Evolutionary conservation across 1,140 invertebrate species (phyloP).

Genomic region (Drosophila orena): DNA sequence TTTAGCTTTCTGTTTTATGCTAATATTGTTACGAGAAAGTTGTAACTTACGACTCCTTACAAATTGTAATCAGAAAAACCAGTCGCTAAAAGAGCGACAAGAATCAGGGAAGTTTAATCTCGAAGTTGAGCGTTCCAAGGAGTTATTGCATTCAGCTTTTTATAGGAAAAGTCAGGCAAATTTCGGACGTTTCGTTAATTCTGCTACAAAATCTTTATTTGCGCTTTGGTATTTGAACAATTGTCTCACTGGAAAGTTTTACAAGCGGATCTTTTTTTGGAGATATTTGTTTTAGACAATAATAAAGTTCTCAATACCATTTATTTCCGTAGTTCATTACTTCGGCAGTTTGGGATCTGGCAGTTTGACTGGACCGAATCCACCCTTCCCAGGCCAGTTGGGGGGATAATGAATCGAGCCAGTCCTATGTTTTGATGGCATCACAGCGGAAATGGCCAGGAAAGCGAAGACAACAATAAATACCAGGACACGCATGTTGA

Average conservation of each 20-base stretch:
- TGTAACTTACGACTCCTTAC: no score
- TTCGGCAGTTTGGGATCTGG: not conserved
- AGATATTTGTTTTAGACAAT: not conserved
- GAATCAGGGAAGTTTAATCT: conserved; percentile 36
- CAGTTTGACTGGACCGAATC: conserved; percentile 11
- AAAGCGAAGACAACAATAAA: conserved; percentile 1
- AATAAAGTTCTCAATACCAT: not conserved
- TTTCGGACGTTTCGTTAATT: not conserved
- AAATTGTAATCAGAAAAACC: not conserved
- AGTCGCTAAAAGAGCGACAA: conserved; percentile 32
- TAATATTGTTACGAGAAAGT: no score
- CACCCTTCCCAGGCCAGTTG: conserved; percentile 5
- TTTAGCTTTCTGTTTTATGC: no score
- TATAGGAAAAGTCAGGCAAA: conserved; percentile 17
- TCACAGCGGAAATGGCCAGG: conserved; percentile 3
- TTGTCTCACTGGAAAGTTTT: conserved; percentile 40
- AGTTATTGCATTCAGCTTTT: not conserved
- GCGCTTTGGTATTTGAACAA: conserved; percentile 32
- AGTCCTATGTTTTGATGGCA: no score
- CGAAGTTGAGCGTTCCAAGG: conserved; percentile 5
- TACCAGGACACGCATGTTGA: conserved; percentile 10
- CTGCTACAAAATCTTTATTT: conserved; percentile 29
- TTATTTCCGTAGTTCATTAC: not conserved
- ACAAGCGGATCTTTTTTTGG: conserved; percentile 16
- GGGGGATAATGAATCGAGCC: no score